Evolutionary conservation across 2,797 vertebrate genomes (phyloP).

Genomic region (Rhinatrema bivittatum): DNA sequence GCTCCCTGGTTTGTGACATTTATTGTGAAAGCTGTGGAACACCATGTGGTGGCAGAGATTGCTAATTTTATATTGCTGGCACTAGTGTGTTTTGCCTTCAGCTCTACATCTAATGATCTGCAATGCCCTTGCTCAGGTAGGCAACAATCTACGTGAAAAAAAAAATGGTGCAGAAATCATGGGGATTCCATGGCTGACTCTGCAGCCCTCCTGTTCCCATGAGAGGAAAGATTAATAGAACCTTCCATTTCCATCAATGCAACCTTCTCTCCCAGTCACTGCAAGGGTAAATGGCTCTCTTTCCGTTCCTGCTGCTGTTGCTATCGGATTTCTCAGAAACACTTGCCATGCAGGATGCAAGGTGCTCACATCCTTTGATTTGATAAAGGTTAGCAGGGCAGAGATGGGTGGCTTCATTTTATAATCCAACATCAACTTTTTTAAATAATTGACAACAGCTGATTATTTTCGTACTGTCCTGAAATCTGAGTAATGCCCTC

Average conservation of each 20-base stretch:
- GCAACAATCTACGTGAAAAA: no score
- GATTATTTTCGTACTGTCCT: slow-evolving; percentile 3
- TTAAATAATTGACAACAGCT: slow-evolving; percentile 10
- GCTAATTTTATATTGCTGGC: no score
- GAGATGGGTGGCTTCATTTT: slow-evolving; percentile 1
- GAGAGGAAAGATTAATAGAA: not conserved
- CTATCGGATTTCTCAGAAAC: slow-evolving; percentile 2
- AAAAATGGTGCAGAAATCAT: no score
- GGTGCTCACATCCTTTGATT: not conserved
- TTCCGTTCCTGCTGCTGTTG: not conserved
- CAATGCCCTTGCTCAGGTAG: no score
- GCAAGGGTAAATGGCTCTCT: not conserved
- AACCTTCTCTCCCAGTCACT: not conserved
- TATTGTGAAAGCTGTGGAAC: no score
- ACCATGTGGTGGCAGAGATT: no score
- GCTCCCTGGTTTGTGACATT: no score
- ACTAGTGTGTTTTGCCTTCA: no score
- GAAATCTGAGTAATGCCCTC: slow-evolving; percentile 1
- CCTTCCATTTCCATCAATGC: not conserved
- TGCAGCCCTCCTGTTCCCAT: not conserved
- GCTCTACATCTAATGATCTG: no score
- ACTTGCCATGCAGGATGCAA: not conserved
- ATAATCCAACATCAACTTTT: slow-evolving; percentile 8
- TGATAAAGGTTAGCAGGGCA: not conserved
- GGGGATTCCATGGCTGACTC: no score